Evolutionary conservation across 2,113 vertebrate genomes (phyloP), one percentile per base, ranked within the genome.

Genomic region (Athene noctua): DNA sequence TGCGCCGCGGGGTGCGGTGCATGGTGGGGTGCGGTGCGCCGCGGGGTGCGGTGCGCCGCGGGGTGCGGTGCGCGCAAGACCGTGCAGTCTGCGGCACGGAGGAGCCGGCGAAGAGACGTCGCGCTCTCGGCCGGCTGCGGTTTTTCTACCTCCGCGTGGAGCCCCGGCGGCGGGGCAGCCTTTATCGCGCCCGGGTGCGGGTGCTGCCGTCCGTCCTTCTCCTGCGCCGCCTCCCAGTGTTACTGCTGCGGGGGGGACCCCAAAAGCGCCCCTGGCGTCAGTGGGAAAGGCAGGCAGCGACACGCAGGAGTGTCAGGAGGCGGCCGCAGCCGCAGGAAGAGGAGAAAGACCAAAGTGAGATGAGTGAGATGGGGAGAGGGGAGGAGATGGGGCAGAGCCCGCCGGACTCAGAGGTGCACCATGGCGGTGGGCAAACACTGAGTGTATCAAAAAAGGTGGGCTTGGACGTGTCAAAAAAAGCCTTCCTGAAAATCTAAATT

Each of bases 91-190:
- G 40, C 15, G 3, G 21, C 5, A 42, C 25, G 29, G 19, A 11
- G 46, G 20, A 40, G 15, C 8, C 8, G 3, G 13, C 9, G 17
- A 7, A 11, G 26, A 29, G 5, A 27, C 44, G 44, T 44, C 16
- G 44, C 44, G 44, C 44, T 8, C 40, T 8, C 40, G n/a, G n/a
- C 40, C 7, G 15, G 46, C 57, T 34, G 42, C 15, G 0, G 2
- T 15, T 70, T 23, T 25, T 8, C 40, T 30, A 52, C 38, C 51
- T 1, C 27, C 4, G 1, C 0, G 17, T 7, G 5, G 22, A 8
- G 20, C 74, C 3, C 27, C 2, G 1, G 49, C 17, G 23, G 25
- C 11, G 2, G 5, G 2, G 44, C 5, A 23, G 19, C 1, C 5
- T 27, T 40, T 9, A 1, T 17, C 27, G 36, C 7, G 29, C 15